These are phyloP conservation scores for Drosophila serrata DNA, from an alignment of 1,140 invertebrate species.

Conservation along the genomic window DNA sequence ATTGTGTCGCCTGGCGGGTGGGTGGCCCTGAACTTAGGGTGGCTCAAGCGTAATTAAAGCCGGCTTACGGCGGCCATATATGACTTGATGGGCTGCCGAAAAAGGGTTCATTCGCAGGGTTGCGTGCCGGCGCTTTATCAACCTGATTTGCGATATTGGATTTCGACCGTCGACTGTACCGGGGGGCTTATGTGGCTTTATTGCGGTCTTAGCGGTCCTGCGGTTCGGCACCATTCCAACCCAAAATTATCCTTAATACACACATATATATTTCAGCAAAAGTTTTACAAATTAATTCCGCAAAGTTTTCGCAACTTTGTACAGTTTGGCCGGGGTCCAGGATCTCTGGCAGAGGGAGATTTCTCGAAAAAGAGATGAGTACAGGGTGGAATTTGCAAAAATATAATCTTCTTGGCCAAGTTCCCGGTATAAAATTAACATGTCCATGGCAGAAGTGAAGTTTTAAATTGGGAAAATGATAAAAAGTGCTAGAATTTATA, in stretches of 20 bases:
- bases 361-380: not conserved
- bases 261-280: constrained; percentile 58
- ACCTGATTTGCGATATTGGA: constrained; percentile 81
- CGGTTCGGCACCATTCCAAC: constrained; percentile 3
- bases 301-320: constrained; percentile 73
- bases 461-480: constrained; percentile 16
- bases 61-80: constrained; percentile 74
- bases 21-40: constrained; percentile 16
- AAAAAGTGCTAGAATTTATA: not conserved
- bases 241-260: constrained; percentile 10
- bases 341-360: not conserved
- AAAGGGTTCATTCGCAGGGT: constrained; percentile 61
- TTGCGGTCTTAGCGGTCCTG: constrained; percentile 76
- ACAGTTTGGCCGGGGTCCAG: constrained; percentile 65
- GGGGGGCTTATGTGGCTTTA: constrained; percentile 76
- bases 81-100: constrained; percentile 60
- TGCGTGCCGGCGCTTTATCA: constrained; percentile 81
- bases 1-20: constrained; percentile 61
- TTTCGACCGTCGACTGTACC: constrained; percentile 48
- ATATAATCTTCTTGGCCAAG: constrained; percentile 46
- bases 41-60: constrained; percentile 71
- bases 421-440: constrained; percentile 52
- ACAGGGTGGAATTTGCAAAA: constrained; percentile 12
- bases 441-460: constrained; percentile 17
- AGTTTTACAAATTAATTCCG: constrained; percentile 79